Evolutionary conservation across 1,140 invertebrate species (phyloP), one percentile per base, ranked within the genome.

Genomic region (Drosophila parabipectinata): DNA sequence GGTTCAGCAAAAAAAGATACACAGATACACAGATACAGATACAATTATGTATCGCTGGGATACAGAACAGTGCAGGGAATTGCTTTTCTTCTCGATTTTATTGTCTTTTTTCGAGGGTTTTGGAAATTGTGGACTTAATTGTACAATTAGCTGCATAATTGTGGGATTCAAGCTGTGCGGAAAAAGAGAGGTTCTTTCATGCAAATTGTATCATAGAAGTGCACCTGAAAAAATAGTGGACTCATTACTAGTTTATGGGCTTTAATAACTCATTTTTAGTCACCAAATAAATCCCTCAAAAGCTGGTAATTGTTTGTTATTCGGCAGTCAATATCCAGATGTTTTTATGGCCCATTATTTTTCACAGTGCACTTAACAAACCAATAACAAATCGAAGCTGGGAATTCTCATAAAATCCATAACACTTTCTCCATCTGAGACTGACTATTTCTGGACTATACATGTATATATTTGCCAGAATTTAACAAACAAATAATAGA

Each of bases 141-240:
- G 61, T 57, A 41, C 72, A 83, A 83, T 84, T 84, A 84, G 64
- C 60, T 72, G 80, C 79, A 83, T 84, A 83, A 83, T 83, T 84
- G 67, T 55, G 24, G n/a, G 41, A 47, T 47, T 32, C 28, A 9
- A 48, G 44, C 41, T 44, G 41, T 14, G 39, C 39, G 39, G 4
- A 41, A 44, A 44, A 12, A 47, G 10, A 10, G 10, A 6, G 39
- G 1, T 10, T 32, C 9, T 32, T 32, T 10, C 9, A 44, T 18
- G 41, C 41, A 44, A 44, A 44, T 44, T 15, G 41, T 15, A 50
- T n/a, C n/a, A 9, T 15, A 1, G 41, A 26, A 21, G 10, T 30
- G 15, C n/a, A 14, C 32, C 32, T 3, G 32, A 8, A 32, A 10
- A 32, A 32, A 9, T 32, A 3, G 2, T 8, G 9, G 30, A 3